Evolutionary conservation across 2,888 invertebrate species (phyloP).

Genomic region (Apodemia duryi): DNA sequence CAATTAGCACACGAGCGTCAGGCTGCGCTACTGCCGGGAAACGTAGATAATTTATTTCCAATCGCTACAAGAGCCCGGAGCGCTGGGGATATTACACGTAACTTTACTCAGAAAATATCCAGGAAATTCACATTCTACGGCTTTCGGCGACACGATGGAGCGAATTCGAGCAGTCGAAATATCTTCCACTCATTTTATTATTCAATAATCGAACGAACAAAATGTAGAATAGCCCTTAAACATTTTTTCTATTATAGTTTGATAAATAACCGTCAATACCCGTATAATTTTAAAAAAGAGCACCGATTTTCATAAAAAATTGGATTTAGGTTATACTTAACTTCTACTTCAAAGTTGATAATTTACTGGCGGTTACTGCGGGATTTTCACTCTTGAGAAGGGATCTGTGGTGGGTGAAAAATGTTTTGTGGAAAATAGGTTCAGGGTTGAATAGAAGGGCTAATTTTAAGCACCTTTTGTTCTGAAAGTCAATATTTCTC

Average conservation of each 20-base stretch:
- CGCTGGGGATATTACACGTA: conserved; percentile 46
- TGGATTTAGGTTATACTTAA: too few relatives aligned
- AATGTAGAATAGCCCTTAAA: conserved; percentile 4
- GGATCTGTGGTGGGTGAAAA: too few relatives aligned
- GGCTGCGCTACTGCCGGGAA: conserved; percentile 30
- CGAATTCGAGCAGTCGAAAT: conserved; percentile 33
- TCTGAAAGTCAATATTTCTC: too few relatives aligned
- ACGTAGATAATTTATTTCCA: conserved; percentile 60
- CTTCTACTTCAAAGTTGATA: too few relatives aligned
- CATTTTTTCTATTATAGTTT: background rate
- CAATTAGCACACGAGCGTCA: conserved; percentile 45
- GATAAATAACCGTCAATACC: too few relatives aligned
- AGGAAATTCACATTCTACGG: conserved; percentile 34
- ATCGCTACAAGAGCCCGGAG: conserved; percentile 44
- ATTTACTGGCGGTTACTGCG: too few relatives aligned
- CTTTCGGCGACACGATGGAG: conserved; percentile 32
- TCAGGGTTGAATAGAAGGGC: too few relatives aligned
- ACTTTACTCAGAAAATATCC: conserved; percentile 44
- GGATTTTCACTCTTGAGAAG: too few relatives aligned
- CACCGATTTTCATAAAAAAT: too few relatives aligned
- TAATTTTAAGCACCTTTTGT: too few relatives aligned
- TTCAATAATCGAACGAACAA: conserved; percentile 16
- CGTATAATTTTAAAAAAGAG: too few relatives aligned
- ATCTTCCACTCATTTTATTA: conserved; percentile 23
- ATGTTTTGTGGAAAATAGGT: too few relatives aligned